These are phyloP conservation scores for Calephelis nemesis DNA, from an alignment of 1,140 invertebrate species.

Conservation along the genomic window DNA sequence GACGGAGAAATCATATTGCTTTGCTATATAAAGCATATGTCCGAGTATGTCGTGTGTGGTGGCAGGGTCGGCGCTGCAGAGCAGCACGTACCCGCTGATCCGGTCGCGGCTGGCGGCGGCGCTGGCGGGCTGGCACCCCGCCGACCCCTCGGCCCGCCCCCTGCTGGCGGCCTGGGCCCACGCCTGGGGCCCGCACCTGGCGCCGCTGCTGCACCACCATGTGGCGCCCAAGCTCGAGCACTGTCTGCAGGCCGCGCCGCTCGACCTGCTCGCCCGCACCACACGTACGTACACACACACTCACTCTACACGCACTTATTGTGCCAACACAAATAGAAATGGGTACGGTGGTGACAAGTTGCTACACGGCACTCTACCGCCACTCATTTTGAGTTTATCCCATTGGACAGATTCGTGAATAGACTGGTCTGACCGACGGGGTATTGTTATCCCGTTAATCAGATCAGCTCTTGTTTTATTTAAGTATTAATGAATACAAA, in stretches of 20 bases:
- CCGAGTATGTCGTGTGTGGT: neutral
- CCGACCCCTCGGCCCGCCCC: conserved; percentile 93
- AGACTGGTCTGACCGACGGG: too few species aligned
- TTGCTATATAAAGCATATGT: too few species aligned
- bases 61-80: conserved; percentile 82
- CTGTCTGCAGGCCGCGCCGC: conserved; percentile 84
- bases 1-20: too few species aligned
- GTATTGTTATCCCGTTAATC: too few species aligned
- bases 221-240: conserved; percentile 94
- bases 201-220: conserved; percentile 92
- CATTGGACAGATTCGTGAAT: too few species aligned
- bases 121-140: conserved; percentile 94
- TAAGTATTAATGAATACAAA: too few species aligned
- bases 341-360: too few species aligned
- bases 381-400: too few species aligned
- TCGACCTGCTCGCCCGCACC: conserved; percentile 85
- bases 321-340: too few species aligned
- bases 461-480: too few species aligned
- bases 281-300: conserved; percentile 41
- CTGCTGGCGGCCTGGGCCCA: conserved; percentile 95
- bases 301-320: too few species aligned
- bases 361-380: too few species aligned
- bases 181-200: conserved; percentile 89
- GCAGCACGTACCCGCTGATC: conserved; percentile 93
- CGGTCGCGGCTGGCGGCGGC: conserved; percentile 94